Base-by-base conservation (phyloP, 2,113 vertebrate genomes). In the Mesoclemmys tuberculata region DNA sequence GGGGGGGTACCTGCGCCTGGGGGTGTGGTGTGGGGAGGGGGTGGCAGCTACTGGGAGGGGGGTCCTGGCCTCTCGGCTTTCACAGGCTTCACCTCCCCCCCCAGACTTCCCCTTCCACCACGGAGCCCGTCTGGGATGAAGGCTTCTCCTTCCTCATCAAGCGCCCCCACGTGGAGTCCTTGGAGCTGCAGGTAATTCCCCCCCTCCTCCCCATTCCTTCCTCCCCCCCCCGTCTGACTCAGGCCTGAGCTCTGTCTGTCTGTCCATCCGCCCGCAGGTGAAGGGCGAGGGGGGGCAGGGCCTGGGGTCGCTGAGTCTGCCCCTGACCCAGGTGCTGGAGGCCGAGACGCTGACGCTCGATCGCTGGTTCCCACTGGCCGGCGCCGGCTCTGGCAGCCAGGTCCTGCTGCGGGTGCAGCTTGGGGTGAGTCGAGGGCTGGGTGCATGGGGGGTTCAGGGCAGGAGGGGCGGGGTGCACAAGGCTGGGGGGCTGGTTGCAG, bases 51-150 rank as follows among this genome's bases (percentile, higher is more conserved):
- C 31, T 78, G 78, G 85, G 38, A 5, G 82, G 46, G 44, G 14
- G 6, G 18, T 68, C 35, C 64, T 68, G 61, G 61, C 61, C 7
- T 19, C 64, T 38, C 35, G n/a, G 18, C 35, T 38, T 68, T 68
- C 64, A 68, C 35, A 38, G 26, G 13, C 38, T 2, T 89, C 18
- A 31, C 5, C 46, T 54, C 56, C 84, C 85, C 79, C 31, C 91
- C 55, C 94, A 99, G 99, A 91, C 98, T 41, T 96, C 97, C 55
- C 75, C 98, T 93, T 98, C 98, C 0, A 98, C 98, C 29, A 89
- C 98, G 10, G 97, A 98, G 21, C 99, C 99, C 7, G 64, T 98
- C 56, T 99, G 99, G 99, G 98, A 99, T 6, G 99, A 99, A 97
- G 98, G 97, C 3, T 99, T 99, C 95, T 97, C 98, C 84, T 99